Base-by-base conservation (phyloP, 2,797 vertebrate species). In the Pempheris klunzingeri region DNA sequence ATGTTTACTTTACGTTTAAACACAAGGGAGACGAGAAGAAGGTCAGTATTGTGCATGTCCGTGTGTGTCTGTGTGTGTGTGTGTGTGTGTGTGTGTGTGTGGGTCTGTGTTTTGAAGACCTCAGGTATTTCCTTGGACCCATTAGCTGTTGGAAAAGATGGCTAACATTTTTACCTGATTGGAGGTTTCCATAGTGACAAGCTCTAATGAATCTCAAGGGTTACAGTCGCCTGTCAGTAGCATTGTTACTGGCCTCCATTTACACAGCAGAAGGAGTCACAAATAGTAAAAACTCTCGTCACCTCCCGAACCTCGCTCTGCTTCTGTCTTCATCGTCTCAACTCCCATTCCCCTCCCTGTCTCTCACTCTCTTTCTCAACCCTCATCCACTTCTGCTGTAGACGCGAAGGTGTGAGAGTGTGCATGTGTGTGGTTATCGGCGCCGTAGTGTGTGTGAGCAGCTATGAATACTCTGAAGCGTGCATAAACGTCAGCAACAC, bases 131-230 rank as follows among this genome's bases (percentile, higher is more conserved):
- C 82, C 89, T 88, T 66, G 60, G 83, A 86, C 78, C 83, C 71
- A 83, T 90, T 90, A 87, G 82, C 60, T 80, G 73, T 64, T 28
- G 79, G 80, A 86, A 87, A 86, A 78, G 70, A 89, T 78, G 72
- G 79, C 78, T 41, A 78, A 81, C 78, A 86, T 85, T 90, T 91
- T 77, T 80, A 72, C 83, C 83, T 89, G 83, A 91, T 92, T 92
- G 93, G 88, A 78, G 55, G 94, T 94, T 92, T 92, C 93, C 92
- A 93, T 94, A 86, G 93, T 88, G 89, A 94, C 89, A 59, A 80
- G 90, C 88, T 68, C 88, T 94, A 93, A 94, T 92, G 91, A 93
- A 94, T 94, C 93, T 93, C 92, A 83, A 80, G 90, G 91, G 94
- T 93, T 93, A 91, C 90, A 82, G 86, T 77, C 39, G 87, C 88